Percentiles rank a stretch among this genome's conserved stretches.
These are phyloP conservation scores for Struthio camelus DNA, from an alignment of 2,113 vertebrate species.

Conservation along the genomic window DNA sequence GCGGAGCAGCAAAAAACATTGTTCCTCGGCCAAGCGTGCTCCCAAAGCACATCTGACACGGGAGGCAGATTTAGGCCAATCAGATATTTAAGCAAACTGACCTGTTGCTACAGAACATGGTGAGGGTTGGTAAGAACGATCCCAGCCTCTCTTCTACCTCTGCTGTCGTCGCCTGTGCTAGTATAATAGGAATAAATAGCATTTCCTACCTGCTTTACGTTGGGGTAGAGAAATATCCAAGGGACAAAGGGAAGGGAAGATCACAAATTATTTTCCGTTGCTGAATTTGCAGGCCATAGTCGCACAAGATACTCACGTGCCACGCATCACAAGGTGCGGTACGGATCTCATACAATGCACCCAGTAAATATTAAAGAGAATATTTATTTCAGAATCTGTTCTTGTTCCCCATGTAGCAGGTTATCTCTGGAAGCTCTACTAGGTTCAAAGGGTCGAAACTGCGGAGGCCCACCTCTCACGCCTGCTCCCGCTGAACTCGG, in stretches of 20 bases:
- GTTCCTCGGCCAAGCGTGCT: neutral
- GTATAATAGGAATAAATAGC: neutral
- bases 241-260: neutral
- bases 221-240: neutral
- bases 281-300: neutral
- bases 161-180: neutral
- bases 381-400: neutral
- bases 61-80: neutral
- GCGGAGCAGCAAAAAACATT: neutral
- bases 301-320: neutral
- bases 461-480: neutral
- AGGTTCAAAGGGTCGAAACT: neutral
- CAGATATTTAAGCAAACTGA: neutral
- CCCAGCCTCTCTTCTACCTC: neutral
- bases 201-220: neutral
- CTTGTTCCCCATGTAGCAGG: neutral
- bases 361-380: neutral
- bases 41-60: neutral
- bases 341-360: neutral
- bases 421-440: neutral
- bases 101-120: neutral
- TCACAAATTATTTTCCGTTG: neutral
- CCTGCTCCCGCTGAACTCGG: neutral
- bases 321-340: neutral
- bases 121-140: neutral